These are phyloP conservation scores for Sphaeridia pumilis DNA, from an alignment of 2,888 invertebrate species.

Conservation along the genomic window DNA sequence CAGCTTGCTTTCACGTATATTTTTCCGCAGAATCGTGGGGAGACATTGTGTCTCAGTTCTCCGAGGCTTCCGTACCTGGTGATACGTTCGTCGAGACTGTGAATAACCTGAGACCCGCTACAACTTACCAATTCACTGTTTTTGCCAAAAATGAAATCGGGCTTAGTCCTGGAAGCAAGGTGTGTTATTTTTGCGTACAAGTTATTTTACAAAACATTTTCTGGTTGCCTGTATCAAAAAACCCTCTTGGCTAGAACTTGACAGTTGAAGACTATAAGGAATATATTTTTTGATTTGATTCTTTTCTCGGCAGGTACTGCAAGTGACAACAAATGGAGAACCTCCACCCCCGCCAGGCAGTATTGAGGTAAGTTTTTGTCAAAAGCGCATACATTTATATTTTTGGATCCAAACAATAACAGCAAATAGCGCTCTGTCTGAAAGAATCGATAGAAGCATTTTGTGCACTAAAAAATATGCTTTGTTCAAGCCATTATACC, in stretches of 20 bases:
- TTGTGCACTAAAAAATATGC: too few species aligned
- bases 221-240: too few species aligned
- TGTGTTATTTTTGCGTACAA: conserved; percentile 21
- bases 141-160: conserved; percentile 43
- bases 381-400: background rate
- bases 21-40: conserved; percentile 8
- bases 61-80: conserved; percentile 37
- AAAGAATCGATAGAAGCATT: too few species aligned
- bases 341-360: conserved; percentile 40
- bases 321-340: conserved; percentile 35
- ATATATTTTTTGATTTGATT: too few species aligned
- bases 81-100: conserved; percentile 38
- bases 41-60: background rate
- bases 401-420: too few species aligned
- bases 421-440: too few species aligned
- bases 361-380: conserved; percentile 37
- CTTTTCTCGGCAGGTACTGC: conserved; percentile 24
- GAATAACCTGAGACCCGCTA: conserved; percentile 40
- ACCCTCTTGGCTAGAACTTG: too few species aligned
- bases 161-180: conserved; percentile 40
- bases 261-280: too few species aligned
- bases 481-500: background rate
- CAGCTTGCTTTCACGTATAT: too few species aligned
- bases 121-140: conserved; percentile 40
- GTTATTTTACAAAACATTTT: conserved; percentile 4